phyloP scores from a whole-genome alignment of 35 echinoderm and acorn worm species.

The Ophioderma brevispina region DNA sequence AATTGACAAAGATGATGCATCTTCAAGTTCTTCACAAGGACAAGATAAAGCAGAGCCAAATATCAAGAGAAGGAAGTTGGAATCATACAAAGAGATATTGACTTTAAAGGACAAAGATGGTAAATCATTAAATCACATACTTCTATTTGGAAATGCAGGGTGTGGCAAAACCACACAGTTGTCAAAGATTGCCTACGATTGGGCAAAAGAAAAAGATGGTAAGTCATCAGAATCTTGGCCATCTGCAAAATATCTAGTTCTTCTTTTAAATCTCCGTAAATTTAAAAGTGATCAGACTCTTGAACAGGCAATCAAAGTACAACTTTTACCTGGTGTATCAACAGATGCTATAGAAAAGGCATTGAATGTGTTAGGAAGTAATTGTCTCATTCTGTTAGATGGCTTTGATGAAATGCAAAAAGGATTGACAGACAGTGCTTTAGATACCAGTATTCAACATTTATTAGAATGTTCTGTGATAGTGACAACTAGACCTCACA shows the following conservation, averaged over 20 bases:
- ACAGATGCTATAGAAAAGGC: not conserved
- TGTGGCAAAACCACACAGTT: conserved; percentile 18
- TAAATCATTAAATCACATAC: not conserved
- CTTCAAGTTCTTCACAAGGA: not conserved
- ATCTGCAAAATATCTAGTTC: not conserved
- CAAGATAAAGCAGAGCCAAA: not conserved
- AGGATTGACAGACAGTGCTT: not conserved
- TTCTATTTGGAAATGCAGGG: conserved; percentile 11
- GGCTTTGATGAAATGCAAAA: conserved; percentile 17
- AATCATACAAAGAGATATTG: conserved; percentile 16
- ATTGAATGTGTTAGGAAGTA: not conserved
- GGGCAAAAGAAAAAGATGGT: not conserved
- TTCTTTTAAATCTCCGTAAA: conserved; percentile 1
- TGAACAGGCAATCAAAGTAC: not conserved
- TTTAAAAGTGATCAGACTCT: not conserved
- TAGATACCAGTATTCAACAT: too few relatives aligned
- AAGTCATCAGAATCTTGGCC: not conserved
- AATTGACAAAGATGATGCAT: too few relatives aligned
- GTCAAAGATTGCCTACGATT: conserved; percentile 19
- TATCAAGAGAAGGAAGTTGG: not conserved
- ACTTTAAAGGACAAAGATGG: not conserved
- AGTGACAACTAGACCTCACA: conserved; percentile 4
- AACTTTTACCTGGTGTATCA: not conserved
- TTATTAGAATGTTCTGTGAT: not conserved
- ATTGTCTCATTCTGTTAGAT: conserved; percentile 1